Conservation (phyloP, 1,140 invertebrate genomes). For the Diuraphis noxia region DNA sequence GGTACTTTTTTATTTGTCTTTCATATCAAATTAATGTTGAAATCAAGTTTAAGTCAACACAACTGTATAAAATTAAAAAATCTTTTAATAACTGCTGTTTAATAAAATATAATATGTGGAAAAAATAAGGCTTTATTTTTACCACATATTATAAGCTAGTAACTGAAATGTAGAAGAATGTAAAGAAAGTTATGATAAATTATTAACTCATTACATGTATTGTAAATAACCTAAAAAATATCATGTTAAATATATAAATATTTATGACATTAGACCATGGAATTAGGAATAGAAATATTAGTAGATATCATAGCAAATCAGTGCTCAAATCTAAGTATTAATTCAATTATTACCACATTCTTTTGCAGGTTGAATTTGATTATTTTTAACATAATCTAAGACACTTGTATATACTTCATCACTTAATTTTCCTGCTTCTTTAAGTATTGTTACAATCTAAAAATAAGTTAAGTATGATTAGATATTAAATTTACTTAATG, state of each 20-base stretch:
- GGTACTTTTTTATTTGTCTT: background rate
- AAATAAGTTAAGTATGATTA: slow-evolving; percentile 9
- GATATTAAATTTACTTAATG: too few species aligned
- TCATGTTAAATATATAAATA: background rate
- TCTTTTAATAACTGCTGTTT: background rate
- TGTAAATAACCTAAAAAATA: background rate
- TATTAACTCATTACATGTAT: background rate
- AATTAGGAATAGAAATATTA: background rate
- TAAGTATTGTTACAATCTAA: slow-evolving; percentile 48
- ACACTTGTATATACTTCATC: slow-evolving; percentile 14
- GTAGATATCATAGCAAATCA: background rate
- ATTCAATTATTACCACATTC: slow-evolving; percentile 26
- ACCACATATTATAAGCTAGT: background rate
- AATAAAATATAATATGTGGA: too few species aligned
- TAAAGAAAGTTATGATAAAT: background rate
- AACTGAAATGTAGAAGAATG: background rate
- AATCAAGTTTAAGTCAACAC: background rate
- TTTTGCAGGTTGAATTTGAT: slow-evolving; percentile 4
- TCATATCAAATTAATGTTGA: background rate
- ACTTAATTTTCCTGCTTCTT: slow-evolving; percentile 38
- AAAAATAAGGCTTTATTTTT: background rate
- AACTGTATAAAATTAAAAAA: background rate
- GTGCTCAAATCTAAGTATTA: background rate
- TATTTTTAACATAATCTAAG: slow-evolving; percentile 29
- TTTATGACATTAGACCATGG: background rate